Percentiles rank a stretch among this genome's conserved stretches.
Evolutionary conservation across 1,140 invertebrate genomes (phyloP).

Genomic region (Drosophila repletoides): DNA sequence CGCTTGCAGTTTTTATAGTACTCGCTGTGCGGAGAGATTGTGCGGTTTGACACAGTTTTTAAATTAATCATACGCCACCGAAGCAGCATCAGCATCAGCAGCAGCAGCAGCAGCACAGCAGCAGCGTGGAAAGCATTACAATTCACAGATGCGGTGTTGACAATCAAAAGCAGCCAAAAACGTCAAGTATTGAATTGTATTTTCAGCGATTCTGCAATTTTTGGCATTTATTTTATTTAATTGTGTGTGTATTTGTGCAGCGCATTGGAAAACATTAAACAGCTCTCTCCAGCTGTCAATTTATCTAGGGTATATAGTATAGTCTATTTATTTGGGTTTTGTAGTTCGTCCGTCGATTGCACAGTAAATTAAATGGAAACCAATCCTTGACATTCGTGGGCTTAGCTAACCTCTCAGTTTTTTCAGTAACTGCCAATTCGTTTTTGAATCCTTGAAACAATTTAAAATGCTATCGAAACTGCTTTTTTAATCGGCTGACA

Average conservation of each 20-base stretch:
- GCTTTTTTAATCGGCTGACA: too few relatives aligned
- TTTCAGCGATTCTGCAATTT: background rate
- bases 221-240: slow-evolving; percentile 18
- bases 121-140: slow-evolving; percentile 66
- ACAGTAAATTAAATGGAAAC: too few relatives aligned
- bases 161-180: slow-evolving; percentile 39
- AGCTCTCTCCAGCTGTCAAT: slow-evolving; percentile 15
- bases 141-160: slow-evolving; percentile 37
- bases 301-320: background rate
- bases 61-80: slow-evolving; percentile 77
- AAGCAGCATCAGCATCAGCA: too few relatives aligned
- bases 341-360: too few relatives aligned
- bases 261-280: slow-evolving; percentile 14
- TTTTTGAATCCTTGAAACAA: too few relatives aligned
- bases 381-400: too few relatives aligned
- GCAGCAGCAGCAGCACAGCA: too few relatives aligned
- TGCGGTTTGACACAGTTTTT: slow-evolving; percentile 76
- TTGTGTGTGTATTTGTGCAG: background rate
- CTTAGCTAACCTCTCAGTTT: too few relatives aligned
- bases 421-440: too few relatives aligned
- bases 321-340: too few relatives aligned
- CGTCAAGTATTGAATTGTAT: slow-evolving; percentile 12
- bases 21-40: slow-evolving; percentile 29
- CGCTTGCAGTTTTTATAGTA: slow-evolving; percentile 53
- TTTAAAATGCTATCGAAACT: too few relatives aligned